A percentile compares a stretch with the other conserved stretches of the same genome.
phyloP scores from a whole-genome alignment of 2,797 vertebrate species.

The Melanotaenia pygmaea region DNA sequence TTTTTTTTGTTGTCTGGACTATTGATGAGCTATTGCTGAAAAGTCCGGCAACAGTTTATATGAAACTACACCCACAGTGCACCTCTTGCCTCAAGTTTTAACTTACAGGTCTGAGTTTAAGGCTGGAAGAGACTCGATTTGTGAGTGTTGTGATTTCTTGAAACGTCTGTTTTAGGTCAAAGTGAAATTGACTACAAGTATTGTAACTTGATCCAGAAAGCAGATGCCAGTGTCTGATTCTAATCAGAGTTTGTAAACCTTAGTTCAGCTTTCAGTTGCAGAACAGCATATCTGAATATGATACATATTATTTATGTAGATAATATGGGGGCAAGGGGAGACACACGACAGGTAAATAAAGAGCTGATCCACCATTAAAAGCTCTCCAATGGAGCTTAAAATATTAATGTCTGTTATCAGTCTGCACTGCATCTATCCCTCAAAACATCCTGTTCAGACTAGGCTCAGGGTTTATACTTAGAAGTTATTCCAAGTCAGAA shows the following conservation, averaged over 20 bases:
- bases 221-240: not conserved
- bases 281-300: not conserved
- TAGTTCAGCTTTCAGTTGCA: not conserved
- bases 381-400: not conserved
- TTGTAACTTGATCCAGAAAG: not conserved
- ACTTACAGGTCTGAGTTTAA: not conserved
- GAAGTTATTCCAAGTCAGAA: too few relatives aligned
- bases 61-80: not conserved
- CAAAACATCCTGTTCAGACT: too few relatives aligned
- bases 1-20: not conserved
- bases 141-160: not conserved
- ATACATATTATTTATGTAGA: not conserved
- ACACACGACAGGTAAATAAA: not conserved
- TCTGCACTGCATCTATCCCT: too few relatives aligned
- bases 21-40: not conserved
- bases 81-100: not conserved
- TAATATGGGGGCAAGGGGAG: not conserved
- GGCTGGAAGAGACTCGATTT: not conserved
- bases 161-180: not conserved
- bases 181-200: not conserved
- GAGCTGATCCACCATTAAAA: not conserved
- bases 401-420: too few relatives aligned
- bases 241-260: not conserved
- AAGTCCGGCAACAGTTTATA: not conserved
- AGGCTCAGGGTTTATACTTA: too few relatives aligned